A percentile compares a stretch with the other conserved stretches of the same genome.
Evolutionary conservation across 2,113 vertebrate species (phyloP).

Genomic region (Macrotis lagotis): DNA sequence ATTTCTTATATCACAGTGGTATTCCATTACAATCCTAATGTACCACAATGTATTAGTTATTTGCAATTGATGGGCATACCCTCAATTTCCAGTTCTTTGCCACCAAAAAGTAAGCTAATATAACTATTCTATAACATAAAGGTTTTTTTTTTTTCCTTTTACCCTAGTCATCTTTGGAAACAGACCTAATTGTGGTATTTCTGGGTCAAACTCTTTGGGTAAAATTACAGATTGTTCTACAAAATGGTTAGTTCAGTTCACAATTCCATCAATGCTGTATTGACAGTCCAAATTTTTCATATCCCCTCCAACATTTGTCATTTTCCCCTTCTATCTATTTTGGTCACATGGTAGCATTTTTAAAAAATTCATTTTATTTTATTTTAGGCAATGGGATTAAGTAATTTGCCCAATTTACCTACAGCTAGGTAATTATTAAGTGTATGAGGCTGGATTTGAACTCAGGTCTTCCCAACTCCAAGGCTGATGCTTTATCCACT

Average conservation of each 20-base stretch:
- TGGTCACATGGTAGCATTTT: not conserved
- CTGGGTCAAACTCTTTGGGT: not conserved
- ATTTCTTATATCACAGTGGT: not conserved
- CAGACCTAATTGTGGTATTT: not conserved
- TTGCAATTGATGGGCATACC: too few species aligned
- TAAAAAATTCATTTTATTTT: too few species aligned
- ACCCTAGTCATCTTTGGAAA: not conserved
- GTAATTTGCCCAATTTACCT: too few species aligned
- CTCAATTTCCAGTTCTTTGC: not conserved
- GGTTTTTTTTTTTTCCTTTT: not conserved
- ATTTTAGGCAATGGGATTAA: too few species aligned
- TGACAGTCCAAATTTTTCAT: not conserved
- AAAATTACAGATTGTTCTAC: not conserved
- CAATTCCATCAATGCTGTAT: not conserved
- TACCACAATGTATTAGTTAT: not conserved
- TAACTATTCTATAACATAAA: not conserved
- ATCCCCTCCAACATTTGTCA: not conserved
- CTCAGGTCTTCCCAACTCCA: too few species aligned
- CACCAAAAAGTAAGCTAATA: not conserved
- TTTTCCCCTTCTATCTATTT: not conserved
- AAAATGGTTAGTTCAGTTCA: not conserved
- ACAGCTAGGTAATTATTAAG: too few species aligned
- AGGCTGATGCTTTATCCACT: too few species aligned
- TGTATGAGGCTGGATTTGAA: too few species aligned
- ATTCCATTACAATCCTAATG: not conserved